Base-by-base conservation (phyloP, 2,888 invertebrate genomes). In the Drosophila algonquin region DNA sequence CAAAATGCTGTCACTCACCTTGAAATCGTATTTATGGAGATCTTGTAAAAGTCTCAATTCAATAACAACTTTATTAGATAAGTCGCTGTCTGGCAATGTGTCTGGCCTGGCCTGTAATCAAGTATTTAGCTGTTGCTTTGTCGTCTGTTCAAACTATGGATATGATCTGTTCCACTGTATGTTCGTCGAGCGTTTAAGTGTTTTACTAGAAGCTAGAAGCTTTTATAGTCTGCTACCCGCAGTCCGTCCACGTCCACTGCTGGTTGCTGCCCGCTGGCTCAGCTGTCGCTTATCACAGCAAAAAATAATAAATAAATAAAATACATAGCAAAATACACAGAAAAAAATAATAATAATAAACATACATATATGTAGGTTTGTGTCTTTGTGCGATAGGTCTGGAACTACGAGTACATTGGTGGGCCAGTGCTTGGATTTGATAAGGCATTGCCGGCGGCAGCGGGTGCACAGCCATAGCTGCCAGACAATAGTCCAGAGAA, bases 161-260 rank as follows among this genome's bases (percentile, higher is more conserved):
- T 68, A 59, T 50, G 68, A 51, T 72, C 59, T 75, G 57, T 61
- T n/a, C 58, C 44, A 63, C 35, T 56, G 65, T 52, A 44, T 56
- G 74, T 53, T 52, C 77, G 52, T 21, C 62, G 48, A 80, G 52
- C 75, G 75, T 77, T 86, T 81, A 83, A 81, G 73, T 77, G 69
- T 68, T 63, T 73, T 67, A 71, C 70, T 21, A 3, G 21, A 21
- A 75, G 74, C 65, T 48, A 55, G 51, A 8, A 45, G 75, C 76
- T 89, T 89, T 87, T 83, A 89, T 83, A 83, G 71, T 45, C 51
- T 68, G 54, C n/a, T 9, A 24, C n/a, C 21, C 32, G 50, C 14
- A 14, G n/a, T 12, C 32, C 50, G 70, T 56, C 55, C 54, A 5
- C 24, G 24, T 24, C 24, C 24, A 24, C 24, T 24, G 30, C 30